Base-by-base conservation (phyloP, 2,888 invertebrate species). In the Sesia bembeciformis region DNA sequence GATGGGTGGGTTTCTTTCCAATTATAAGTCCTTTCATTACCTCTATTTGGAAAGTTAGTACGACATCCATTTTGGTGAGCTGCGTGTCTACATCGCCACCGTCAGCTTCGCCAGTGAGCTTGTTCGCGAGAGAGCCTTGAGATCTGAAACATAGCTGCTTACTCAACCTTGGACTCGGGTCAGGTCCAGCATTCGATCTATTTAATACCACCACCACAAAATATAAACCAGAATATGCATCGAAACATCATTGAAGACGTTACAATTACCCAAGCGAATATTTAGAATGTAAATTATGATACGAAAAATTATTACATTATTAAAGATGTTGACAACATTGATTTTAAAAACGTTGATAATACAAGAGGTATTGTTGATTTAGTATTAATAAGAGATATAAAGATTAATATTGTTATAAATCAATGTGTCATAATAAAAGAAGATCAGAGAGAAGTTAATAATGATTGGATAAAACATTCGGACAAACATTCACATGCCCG, bases 31-130 rank as follows among this genome's bases (percentile, higher is more conserved):
- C 23, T 23, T 23, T 61, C 60, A 78, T 91, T 91, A 97, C 97
- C 94, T 98, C 98, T 65, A 98, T 92, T 83, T 97, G 97, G 90
- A 98, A 99, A 60, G 97, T 97, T 67, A 99, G 92, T 56, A 98
- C 98, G 67, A 99, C 98, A 91, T 99, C 99, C 91, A 98, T 93
- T 92, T 99, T 99, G 63, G 98, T 98, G 60, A 99, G 92, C 74
- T 96, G 96, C 52, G 98, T 95, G 84, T 99, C 98, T 69, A 95
- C 96, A 81, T 99, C 98, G 55, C 98, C 98, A 52, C 97, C 95
- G 80, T 98, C 98, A 53, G 97, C 97, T 62, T 97, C 96, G 73
- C 98, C 98, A 81, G 98, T 98, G 84, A 97, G 91, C 90, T 97
- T 96, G 79, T 89, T 89, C 64, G 95, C 96, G 87, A 97, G 92